Conservation (phyloP, 2,888 invertebrate species). For the Cinara cedri region DNA sequence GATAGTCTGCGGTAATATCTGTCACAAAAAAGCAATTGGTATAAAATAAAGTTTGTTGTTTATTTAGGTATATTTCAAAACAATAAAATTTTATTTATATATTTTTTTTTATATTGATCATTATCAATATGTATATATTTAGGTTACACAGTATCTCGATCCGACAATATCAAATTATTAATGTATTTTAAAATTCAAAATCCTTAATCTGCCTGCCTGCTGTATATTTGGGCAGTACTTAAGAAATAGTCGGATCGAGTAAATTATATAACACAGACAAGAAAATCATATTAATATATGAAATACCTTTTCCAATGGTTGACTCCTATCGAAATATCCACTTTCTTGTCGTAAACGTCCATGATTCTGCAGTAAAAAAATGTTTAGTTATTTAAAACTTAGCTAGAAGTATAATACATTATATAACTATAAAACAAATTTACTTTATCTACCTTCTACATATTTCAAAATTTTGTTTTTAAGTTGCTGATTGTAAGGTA, state of each 20-base stretch:
- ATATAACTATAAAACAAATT: too few relatives aligned
- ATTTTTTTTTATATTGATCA: background rate
- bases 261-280: background rate
- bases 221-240: conserved; percentile 10
- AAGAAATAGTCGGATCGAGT: conserved; percentile 27
- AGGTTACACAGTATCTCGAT: conserved; percentile 30
- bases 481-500: too few relatives aligned
- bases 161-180: conserved; percentile 11
- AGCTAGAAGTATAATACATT: background rate
- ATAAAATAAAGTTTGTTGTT: conserved; percentile 25
- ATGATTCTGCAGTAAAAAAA: conserved; percentile 30
- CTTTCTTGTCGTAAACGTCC: conserved; percentile 33
- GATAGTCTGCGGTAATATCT: conserved; percentile 86
- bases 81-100: conserved; percentile 22
- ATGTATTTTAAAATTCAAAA: conserved; percentile 2
- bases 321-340: conserved; percentile 35
- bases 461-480: too few relatives aligned
- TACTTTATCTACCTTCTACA: too few relatives aligned
- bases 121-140: conserved; percentile 7
- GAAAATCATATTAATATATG: background rate
- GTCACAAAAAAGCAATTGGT: conserved; percentile 63
- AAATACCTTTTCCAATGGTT: conserved; percentile 53
- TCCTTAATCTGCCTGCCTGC: conserved; percentile 13
- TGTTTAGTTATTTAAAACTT: background rate
- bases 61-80: conserved; percentile 9